These are phyloP conservation scores for Temnothorax ravouxi DNA, from an alignment of 2,888 invertebrate species.

Conservation along the genomic window DNA sequence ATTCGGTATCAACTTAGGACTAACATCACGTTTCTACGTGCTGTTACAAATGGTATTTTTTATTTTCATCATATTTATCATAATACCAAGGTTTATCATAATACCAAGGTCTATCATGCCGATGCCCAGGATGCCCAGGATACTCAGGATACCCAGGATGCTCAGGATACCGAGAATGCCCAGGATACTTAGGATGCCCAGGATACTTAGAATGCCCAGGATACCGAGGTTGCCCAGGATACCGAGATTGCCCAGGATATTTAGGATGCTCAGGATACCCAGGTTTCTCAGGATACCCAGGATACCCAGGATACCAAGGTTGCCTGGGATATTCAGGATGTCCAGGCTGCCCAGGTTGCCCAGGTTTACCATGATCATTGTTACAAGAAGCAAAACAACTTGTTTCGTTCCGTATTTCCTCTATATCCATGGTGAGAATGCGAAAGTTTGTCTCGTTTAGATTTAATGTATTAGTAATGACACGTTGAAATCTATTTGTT, in stretches of 20 bases:
- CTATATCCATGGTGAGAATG: neutral
- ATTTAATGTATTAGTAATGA: neutral
- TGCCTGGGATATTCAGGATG: too few species aligned
- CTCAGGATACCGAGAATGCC: too few species aligned
- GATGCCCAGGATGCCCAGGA: neutral
- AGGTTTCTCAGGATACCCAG: too few species aligned
- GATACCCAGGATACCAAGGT: neutral
- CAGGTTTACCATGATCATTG: conserved; percentile 39
- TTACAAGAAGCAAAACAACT: conserved; percentile 62
- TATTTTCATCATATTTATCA: neutral
- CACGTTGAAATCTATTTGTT: conserved; percentile 6
- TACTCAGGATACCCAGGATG: rapidly evolving
- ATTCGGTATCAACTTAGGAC: neutral
- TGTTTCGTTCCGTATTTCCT: neutral
- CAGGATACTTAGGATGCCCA: neutral
- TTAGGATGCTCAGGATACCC: neutral
- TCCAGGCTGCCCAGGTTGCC: neutral
- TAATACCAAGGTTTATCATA: neutral
- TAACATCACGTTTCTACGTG: neutral
- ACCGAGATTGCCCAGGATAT: too few species aligned
- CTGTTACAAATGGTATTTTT: neutral
- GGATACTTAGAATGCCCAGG: neutral
- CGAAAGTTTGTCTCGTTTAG: conserved; percentile 4
- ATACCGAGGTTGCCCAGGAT: neutral
- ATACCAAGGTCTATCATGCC: neutral